Base-by-base conservation (phyloP, 1,140 invertebrate species). In the Solenopsis invicta region DNA sequence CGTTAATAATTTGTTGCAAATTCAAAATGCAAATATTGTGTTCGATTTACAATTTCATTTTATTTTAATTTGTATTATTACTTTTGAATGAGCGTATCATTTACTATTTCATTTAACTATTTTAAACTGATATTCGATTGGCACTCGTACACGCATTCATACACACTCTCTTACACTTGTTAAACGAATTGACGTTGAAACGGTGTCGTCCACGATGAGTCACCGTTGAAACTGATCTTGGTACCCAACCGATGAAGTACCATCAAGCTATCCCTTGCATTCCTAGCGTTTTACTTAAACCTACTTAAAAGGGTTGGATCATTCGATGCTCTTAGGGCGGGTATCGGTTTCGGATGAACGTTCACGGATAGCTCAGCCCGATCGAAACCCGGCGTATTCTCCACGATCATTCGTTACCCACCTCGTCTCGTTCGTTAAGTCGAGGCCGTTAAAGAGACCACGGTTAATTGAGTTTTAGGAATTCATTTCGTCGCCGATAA, bases 391-490 rank as follows among this genome's bases (percentile, higher is more conserved):
- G 62, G 67, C 74, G 62, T 41, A 52, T 91, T 85, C 89, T 87
- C 74, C 86, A 85, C 86, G 90, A 74, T 81, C 87, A 92, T 92
- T 93, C 90, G 89, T 92, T 92, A 88, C 72, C 16, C 67, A 86
- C 1, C 66, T 82, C 80, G 62, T 78, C 87, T 84, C 74, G 71
- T 90, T 90, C 89, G 87, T 91, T 90, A 90, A 88, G 81, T 56
- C 50, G 29, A 62, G 74, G 75, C 61, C 52, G 86, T 85, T 90
- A 91, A 89, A 85, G 74, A 88, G 78, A 75, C 80, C 67, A 88
- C 88, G 85, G 90, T 92, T 92, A 92, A 93, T 93, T 92, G 91
- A 91, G 91, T 92, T 91, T 92, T 89, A 88, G 90, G 92, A 93
- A 93, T 93, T 93, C 91, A 93, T 92, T 92, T 93, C 71, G 76